Conservation (phyloP, 2,113 vertebrate species). For the Blennius ocellaris region DNA sequence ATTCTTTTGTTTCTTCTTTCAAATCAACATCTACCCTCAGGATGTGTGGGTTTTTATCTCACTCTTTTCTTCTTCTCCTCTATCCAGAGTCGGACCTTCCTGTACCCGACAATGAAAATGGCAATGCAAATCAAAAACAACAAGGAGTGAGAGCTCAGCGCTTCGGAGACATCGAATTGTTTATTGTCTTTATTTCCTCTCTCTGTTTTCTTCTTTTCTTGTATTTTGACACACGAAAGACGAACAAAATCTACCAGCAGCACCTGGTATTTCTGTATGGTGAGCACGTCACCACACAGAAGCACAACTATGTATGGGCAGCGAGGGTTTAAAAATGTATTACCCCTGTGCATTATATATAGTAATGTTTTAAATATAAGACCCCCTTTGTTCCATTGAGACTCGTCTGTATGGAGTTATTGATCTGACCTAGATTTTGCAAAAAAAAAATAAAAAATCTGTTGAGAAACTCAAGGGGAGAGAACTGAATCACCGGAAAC, state of each 20-base stretch:
- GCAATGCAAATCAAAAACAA: constrained; percentile 74
- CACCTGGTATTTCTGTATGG: constrained; percentile 36
- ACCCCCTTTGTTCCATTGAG: constrained; percentile 53
- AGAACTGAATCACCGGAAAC: no score
- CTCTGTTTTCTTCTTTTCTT: constrained; percentile 20
- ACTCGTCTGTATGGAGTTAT: constrained; percentile 42
- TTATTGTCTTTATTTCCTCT: constrained; percentile 69
- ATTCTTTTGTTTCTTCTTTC: constrained; percentile 78
- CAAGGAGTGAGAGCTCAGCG: constrained; percentile 48
- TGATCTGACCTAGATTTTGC: constrained; percentile 60
- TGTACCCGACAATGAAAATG: constrained; percentile 69
- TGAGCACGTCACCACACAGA: constrained; percentile 28
- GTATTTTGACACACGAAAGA: constrained; percentile 62
- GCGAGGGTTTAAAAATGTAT: constrained; percentile 70
- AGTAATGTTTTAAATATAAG: constrained; percentile 78
- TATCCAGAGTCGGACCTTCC: constrained; percentile 50
- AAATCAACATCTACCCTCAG: constrained; percentile 80
- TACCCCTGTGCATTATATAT: constrained; percentile 68
- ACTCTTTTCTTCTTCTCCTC: constrained; percentile 46
- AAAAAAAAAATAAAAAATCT: constrained; percentile 35
- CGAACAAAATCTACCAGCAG: constrained; percentile 46
- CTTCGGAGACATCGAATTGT: constrained; percentile 71
- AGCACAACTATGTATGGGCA: constrained; percentile 34
- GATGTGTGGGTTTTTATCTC: constrained; percentile 59
- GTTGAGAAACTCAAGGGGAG: constrained; percentile 11